Evolutionary conservation across 2,797 vertebrate genomes (phyloP), one percentile per base, ranked within the genome.

Genomic region (Phylloscopus collybita): DNA sequence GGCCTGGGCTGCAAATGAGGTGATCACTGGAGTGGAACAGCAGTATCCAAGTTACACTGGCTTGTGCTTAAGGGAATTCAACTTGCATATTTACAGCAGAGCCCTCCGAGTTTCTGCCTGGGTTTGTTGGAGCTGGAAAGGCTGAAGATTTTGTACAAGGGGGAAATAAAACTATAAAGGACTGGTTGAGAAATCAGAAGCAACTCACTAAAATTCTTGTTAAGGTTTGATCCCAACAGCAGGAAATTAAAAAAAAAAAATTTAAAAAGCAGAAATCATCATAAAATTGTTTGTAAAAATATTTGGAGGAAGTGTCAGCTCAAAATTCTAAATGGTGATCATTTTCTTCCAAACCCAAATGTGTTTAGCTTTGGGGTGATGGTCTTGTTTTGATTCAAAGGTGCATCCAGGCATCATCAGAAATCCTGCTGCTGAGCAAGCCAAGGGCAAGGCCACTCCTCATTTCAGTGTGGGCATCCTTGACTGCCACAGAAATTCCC

Each of bases 1-100:
- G 95, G 67, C 92, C 78, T 86, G 67, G 88, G 44, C 93, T 87
- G 73, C 51, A 86, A 83, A 94, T 84, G 86, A 93, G 91, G 16
- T 22, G 51, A 86, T 67, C 73, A 66, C 73, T 86, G 89, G 49
- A 50, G 76, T 93, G 70, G 82, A 92, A 95, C 66, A 49, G 49
- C 66, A 84, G 80, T 2, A 73, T 73, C 51, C 85, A 45, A 66
- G 47, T 44, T 72, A 22, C 65, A 30, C 5, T 16, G 92, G 27
- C 40, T 81, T 38, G 7, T 84, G 74, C 62, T 70, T 16, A 16
- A 50, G 64, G 69, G 90, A 84, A 87, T 88, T 90, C 30, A 3
- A 42, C 62, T 84, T 90, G 53, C 20, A 26, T 72, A 27, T 93
- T 91, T 90, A 38, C 65, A 74, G 29, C 54, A 40, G 12, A 83